A percentile compares a stretch with the other conserved stretches of the same genome.
These are phyloP conservation scores for Criorhina ranunculi DNA, from an alignment of 2,888 invertebrate genomes.

Conservation along the genomic window DNA sequence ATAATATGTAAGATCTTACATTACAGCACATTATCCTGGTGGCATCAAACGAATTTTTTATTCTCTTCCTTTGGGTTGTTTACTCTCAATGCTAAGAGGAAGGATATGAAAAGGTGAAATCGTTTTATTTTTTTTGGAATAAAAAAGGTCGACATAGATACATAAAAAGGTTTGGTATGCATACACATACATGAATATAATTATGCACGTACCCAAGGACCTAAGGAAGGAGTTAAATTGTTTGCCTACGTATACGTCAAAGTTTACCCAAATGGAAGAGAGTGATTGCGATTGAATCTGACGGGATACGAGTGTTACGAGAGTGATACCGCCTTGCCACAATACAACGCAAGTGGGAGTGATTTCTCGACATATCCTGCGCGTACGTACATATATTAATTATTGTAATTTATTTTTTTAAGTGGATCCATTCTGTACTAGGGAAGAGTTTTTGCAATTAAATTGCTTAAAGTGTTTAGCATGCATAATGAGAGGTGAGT, in stretches of 20 bases:
- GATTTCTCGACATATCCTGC: constrained; percentile 19
- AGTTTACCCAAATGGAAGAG: constrained; percentile 72
- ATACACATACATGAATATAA: constrained; percentile 29
- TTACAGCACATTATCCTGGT: constrained; percentile 75
- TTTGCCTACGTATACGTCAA: constrained; percentile 66
- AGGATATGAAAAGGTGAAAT: constrained; percentile 65
- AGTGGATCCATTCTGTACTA: constrained; percentile 40
- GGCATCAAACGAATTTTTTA: constrained; percentile 67
- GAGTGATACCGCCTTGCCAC: constrained; percentile 60
- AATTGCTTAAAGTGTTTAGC: constrained; percentile 30
- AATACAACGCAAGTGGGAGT: constrained; percentile 41
- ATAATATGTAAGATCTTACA: constrained; percentile 72
- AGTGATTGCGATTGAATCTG: constrained; percentile 73
- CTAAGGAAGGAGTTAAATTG: constrained; percentile 60
- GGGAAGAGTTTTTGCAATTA: constrained; percentile 7
- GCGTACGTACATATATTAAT: constrained; percentile 54
- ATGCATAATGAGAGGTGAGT: constrained; percentile 3
- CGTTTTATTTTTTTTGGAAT: constrained; percentile 38
- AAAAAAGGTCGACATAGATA: constrained; percentile 56
- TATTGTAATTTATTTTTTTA: constrained; percentile 72
- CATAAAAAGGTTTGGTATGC: constrained; percentile 1
- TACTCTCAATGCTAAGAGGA: constrained; percentile 42
- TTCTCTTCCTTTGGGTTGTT: constrained; percentile 32
- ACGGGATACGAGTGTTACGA: constrained; percentile 65
- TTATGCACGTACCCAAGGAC: constrained; percentile 47